A percentile compares a stretch with the other conserved stretches of the same genome.
These are phyloP conservation scores for Lasioglossum baleicum DNA, from an alignment of 1,140 invertebrate genomes.

Conservation along the genomic window DNA sequence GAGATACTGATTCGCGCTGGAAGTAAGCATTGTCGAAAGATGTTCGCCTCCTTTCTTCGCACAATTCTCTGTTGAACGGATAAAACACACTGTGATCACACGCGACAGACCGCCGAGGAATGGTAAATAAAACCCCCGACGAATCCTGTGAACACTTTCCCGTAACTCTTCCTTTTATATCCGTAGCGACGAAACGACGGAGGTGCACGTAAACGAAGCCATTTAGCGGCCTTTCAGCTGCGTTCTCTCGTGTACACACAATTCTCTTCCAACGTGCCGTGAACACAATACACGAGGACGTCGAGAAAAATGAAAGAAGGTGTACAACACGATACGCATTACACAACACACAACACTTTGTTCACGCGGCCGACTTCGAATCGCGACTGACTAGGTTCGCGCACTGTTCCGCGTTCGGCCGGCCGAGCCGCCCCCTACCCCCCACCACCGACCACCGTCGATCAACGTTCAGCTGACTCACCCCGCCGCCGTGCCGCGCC, in stretches of 20 bases:
- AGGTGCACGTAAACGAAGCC: constrained; percentile 39
- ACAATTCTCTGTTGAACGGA: constrained; percentile 17
- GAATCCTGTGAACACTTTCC: constrained; percentile 20
- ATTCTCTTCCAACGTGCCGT: not conserved
- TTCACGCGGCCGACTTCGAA: constrained; percentile 65
- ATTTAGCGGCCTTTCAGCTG: constrained; percentile 21
- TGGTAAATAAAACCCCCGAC: constrained; percentile 8
- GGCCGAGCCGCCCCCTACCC: constrained; percentile 42
- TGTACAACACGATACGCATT: not conserved
- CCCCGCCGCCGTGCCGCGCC: constrained; percentile 57
- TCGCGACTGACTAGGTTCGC: constrained; percentile 62
- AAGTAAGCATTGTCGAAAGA: constrained; percentile 87
- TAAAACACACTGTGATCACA: constrained; percentile 45
- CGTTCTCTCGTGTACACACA: constrained; percentile 6
- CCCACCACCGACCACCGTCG: constrained; percentile 22
- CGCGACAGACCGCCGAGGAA: constrained; percentile 30
- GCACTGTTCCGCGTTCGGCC: constrained; percentile 42
- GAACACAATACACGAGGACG: constrained; percentile 1
- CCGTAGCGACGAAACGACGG: constrained; percentile 24
- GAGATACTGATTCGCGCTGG: constrained; percentile 91
- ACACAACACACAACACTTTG: not conserved
- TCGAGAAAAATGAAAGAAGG: constrained; percentile 4
- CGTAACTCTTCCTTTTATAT: constrained; percentile 27
- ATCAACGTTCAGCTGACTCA: constrained; percentile 53
- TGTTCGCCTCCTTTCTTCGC: constrained; percentile 32